Evolutionary conservation across 2,113 vertebrate genomes (phyloP), one percentile per base, ranked within the genome.

Genomic region (Misgurnus anguillicaudatus): DNA sequence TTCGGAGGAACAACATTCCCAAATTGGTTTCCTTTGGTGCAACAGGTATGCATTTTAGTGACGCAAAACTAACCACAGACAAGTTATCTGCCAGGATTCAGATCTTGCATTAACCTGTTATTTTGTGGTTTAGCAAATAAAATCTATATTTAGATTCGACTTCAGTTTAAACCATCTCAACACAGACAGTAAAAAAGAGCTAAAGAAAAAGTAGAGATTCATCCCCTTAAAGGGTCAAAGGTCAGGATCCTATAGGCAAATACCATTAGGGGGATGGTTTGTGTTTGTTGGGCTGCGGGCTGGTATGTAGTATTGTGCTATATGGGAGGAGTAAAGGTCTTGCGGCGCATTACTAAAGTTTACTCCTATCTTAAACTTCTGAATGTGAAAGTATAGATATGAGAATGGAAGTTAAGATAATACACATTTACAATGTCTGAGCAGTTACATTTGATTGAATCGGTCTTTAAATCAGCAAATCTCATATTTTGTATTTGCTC

Each of bases 191-290:
- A 42, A 21, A 58, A n/a, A 38, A 70, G 24, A 53, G 16, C 36
- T 53, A 14, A 70, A 69, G 65, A 72, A 76, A 78, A 83, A 85
- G 57, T 66, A 75, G 68, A 64, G 68, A 79, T 83, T 41, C 31
- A 80, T 76, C 58, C 83, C 64, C 13, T 75, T 68, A 21, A 66
- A 67, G 61, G 88, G 83, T 88, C 83, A 89, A 74, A 90, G 87
- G 86, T 42, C 55, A 84, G 75, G 79, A 87, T 85, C 86, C 82
- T 80, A 84, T 71, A 82, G 78, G 83, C 70, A 77, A 73, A 64
- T 61, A 76, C 61, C 63, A 58, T 78, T 58, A 64, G 39, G 62
- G 71, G 10, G 48, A 63, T 41, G 31, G 42, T 62, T 39, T 24
- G 55, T 68, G 60, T 67, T 4, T 65, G 55, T 64, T 79, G 45